Conservation (phyloP, 2,888 invertebrate genomes). For the Teleiodes luculella region DNA sequence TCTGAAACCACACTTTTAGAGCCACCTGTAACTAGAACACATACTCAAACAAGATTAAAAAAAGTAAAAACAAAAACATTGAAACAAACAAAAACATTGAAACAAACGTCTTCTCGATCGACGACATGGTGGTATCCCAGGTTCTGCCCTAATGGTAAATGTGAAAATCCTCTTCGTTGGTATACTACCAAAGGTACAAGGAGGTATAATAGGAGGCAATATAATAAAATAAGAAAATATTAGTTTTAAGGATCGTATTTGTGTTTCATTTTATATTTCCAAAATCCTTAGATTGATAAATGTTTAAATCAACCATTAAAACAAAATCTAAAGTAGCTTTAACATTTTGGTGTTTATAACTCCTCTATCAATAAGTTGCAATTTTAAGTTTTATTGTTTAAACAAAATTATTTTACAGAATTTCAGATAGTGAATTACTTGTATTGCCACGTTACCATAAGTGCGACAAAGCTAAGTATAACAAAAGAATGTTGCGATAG, state of each 20-base stretch:
- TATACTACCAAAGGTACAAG: not conserved
- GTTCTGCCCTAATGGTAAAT: not conserved
- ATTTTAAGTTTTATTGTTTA: not conserved
- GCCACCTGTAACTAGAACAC: no score
- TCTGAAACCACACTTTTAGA: no score
- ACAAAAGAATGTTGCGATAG: no score
- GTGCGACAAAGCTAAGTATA: no score
- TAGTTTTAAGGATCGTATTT: not conserved
- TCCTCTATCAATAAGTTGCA: no score
- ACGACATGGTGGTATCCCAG: slow-evolving; percentile 1
- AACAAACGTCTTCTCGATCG: no score
- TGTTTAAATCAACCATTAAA: no score
- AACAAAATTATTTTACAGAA: not conserved
- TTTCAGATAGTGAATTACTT: not conserved
- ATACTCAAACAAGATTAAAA: not conserved
- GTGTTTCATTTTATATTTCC: not conserved
- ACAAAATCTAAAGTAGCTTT: no score
- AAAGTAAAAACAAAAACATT: not conserved
- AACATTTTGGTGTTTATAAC: no score
- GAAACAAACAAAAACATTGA: not conserved
- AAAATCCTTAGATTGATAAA: no score
- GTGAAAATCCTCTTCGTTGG: not conserved
- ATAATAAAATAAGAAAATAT: not conserved
- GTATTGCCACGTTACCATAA: not conserved
- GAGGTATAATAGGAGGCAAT: not conserved